Evolutionary conservation across 2,113 vertebrate genomes (phyloP), one percentile per base, ranked within the genome.

Genomic region (Callospermophilus lateralis): DNA sequence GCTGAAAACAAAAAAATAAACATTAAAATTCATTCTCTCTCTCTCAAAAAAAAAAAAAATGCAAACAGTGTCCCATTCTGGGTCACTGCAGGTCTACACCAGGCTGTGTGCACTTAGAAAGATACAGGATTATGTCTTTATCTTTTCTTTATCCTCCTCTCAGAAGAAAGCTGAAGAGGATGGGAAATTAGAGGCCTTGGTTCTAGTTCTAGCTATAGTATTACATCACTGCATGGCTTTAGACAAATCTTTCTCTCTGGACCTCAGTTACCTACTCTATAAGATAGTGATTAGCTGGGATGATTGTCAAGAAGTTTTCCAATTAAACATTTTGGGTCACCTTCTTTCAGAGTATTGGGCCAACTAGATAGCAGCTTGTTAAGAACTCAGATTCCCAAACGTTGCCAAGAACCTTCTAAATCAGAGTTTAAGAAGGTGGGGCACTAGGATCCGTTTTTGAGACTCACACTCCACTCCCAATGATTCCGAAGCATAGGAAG

Each of bases 91-190:
- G 37, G 37, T 55, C 32, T 72, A 87, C 1, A 45, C 13, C 4
- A 63, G 17, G 8, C 24, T 96, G 30, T 37, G 74, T 48, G 37
- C 80, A 81, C 45, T 94, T 90, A 67, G 84, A 92, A 92, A 92
- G 80, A 81, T 53, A 72, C 8, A 68, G 7, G 89, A 8, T 58
- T 48, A 24, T 70, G 13, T 8, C 8, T 80, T 90, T 17, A 34
- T 20, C 3, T 78, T 83, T 11, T 68, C 22, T 63, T 17, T 11
- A 72, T 80, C 1, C 17, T 73, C 63, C 79, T 48, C 63, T 86
- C 24, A 58, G 3, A 30, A 91, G 16, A 97, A 92, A 90, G 8
- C 20, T 53, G 7, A 3, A 42, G 3, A 4, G 8, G 37, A 28
- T 26, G 34, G 32, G 48, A 53, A 8, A 67, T n/a, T 73, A 28